Evolutionary conservation across 2,888 invertebrate genomes (phyloP).

Genomic region (Choristoneura rosaceana): DNA sequence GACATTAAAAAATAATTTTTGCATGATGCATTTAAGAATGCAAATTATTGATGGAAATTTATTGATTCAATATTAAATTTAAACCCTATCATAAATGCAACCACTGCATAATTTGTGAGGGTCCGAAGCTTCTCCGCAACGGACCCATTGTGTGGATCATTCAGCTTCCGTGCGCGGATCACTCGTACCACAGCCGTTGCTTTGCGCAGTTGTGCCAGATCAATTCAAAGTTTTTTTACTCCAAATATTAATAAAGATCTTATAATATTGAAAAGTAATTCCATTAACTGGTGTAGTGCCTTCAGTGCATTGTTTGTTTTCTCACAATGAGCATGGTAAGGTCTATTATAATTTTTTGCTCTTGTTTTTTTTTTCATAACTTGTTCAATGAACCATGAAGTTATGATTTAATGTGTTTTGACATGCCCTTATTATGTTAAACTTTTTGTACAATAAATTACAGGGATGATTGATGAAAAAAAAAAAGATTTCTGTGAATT

Average conservation of each 20-base stretch:
- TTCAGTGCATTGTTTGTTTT: slow-evolving; percentile 72
- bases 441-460: slow-evolving; percentile 48
- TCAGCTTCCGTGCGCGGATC: slow-evolving; percentile 67
- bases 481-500: slow-evolving; percentile 41
- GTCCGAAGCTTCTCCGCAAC: slow-evolving; percentile 63
- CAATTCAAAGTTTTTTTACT: slow-evolving; percentile 61
- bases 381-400: slow-evolving; percentile 75
- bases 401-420: slow-evolving; percentile 85
- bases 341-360: slow-evolving; percentile 70
- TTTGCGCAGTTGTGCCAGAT: slow-evolving; percentile 73
- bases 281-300: slow-evolving; percentile 65
- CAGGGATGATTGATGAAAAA: slow-evolving; percentile 44
- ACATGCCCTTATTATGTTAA: slow-evolving; percentile 73
- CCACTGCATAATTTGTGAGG: slow-evolving; percentile 62
- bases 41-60: slow-evolving; percentile 46
- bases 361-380: slow-evolving; percentile 66
- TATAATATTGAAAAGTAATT: slow-evolving; percentile 67
- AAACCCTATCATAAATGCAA: slow-evolving; percentile 70
- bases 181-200: slow-evolving; percentile 69
- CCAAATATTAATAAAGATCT: slow-evolving; percentile 60
- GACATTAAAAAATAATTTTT: not conserved
- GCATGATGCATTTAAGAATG: not conserved
- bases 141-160: slow-evolving; percentile 71
- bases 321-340: slow-evolving; percentile 83
- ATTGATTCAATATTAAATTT: slow-evolving; percentile 72